A percentile compares a stretch with the other conserved stretches of the same genome.
Evolutionary conservation across 2,888 invertebrate genomes (phyloP).

Genomic region (Melitaea athalia): DNA sequence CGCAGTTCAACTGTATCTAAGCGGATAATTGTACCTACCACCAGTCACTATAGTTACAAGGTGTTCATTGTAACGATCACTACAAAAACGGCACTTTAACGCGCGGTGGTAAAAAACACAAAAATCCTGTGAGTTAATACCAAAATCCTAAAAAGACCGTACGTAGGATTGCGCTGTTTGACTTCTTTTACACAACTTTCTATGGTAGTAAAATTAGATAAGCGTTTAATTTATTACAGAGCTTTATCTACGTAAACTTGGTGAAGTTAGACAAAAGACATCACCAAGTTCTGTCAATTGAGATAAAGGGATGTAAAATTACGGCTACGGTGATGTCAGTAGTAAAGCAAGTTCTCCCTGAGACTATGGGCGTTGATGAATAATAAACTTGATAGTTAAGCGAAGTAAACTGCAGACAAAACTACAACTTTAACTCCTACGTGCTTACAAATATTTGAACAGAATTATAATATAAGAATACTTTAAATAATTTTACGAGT

Average conservation of each 20-base stretch:
- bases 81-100: no score
- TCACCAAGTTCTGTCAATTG: conserved; percentile 70
- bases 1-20: no score
- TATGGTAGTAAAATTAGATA: conserved; percentile 28
- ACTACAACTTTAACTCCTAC: not conserved
- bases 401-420: conserved; percentile 45
- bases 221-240: conserved; percentile 51
- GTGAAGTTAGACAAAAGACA: conserved; percentile 61
- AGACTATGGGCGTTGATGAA: conserved; percentile 41
- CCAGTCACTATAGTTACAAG: no score
- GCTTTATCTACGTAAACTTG: conserved; percentile 57
- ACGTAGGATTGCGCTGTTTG: not conserved
- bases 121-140: no score
- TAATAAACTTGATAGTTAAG: conserved; percentile 56
- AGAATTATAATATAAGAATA: no score
- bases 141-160: no score
- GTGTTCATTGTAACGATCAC: no score
- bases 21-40: no score
- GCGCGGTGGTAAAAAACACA: no score
- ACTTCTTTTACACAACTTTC: conserved; percentile 2
- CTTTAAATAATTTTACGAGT: no score
- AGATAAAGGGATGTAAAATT: conserved; percentile 77
- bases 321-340: conserved; percentile 67
- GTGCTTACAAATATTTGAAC: not conserved
- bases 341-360: conserved; percentile 59